Base-by-base conservation (phyloP, 2,797 vertebrate species). In the Lepidocolaptes lacrymiger region DNA sequence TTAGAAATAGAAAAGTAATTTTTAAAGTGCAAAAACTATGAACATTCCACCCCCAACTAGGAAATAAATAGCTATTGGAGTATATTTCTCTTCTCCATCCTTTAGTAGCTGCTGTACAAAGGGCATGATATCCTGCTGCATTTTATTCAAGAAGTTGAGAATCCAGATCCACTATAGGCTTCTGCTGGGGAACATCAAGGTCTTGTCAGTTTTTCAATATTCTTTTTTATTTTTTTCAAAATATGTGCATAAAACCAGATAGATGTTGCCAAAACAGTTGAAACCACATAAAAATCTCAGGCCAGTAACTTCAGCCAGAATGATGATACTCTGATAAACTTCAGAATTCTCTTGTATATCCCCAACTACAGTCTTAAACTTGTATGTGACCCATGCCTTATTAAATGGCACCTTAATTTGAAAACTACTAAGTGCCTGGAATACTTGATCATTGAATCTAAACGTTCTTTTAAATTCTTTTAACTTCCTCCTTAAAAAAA, bases 401-500 rank as follows among this genome's bases (percentile, higher is more conserved):
- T 68, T 81, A 93, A 92, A 72, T 55, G 27, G n/a, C 43, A 93
- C 27, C 51, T 90, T 81, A 81, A 91, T 94, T 55, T 88, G 55
- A 78, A 28, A 63, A 78, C 36, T 85, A 72, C 49, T 68, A 48
- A 86, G 66, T 58, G 43, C 36, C 69, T 91, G 80, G 77, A 81
- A 61, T 89, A 83, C 43, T 94, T 78, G 85, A 91, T 91, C 69
- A 48, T 41, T 86, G 62, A 75, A 51, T 85, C 61, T 95, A 80
- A 95, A 54, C 78, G 24, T 89, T 85, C 87, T 95, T 94, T 88
- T 85, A 83, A 85, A 68, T 92, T 85, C 91, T 76, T 89, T 92
- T 79, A 67, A 92, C 63, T 83, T 83, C 41, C 61, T 94, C 76
- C 68, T 87, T 89, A 44, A 37, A 89, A 91, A 90, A 88, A 89